Conservation (phyloP, 2,113 vertebrate genomes). For the Herpetotheres cachinnans region DNA sequence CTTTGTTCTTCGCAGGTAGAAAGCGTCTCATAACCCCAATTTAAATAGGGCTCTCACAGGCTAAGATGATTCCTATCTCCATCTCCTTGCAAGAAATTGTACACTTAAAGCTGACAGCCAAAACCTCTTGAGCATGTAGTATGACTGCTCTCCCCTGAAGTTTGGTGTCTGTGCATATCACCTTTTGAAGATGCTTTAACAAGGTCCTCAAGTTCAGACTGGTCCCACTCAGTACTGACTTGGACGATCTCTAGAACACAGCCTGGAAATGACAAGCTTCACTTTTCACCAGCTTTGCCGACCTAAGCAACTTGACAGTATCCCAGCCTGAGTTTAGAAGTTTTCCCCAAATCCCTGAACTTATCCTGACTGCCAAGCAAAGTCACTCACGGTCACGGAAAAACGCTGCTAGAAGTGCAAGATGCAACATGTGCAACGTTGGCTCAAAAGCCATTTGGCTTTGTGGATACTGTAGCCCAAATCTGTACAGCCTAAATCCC, state of each 20-base stretch:
- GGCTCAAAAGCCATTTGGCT: neutral
- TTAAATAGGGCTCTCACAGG: neutral
- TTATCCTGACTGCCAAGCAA: neutral
- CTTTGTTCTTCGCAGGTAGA: neutral
- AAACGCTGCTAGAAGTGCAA: neutral
- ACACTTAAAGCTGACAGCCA: neutral
- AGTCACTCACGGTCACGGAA: neutral
- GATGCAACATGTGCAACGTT: rapidly evolving
- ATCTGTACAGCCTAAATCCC: neutral
- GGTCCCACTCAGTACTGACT: neutral
- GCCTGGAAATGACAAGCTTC: neutral
- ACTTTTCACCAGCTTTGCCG: neutral
- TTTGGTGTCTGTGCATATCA: neutral
- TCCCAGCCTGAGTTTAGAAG: neutral
- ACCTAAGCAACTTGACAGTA: neutral
- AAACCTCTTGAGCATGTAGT: neutral
- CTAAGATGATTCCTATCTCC: neutral
- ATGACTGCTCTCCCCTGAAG: neutral
- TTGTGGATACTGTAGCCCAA: neutral
- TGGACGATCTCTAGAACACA: neutral
- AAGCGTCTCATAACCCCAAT: neutral
- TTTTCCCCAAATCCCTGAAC: neutral
- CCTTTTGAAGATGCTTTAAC: neutral
- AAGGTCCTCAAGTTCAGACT: neutral
- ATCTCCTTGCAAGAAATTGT: neutral